Evolutionary conservation across 2,797 vertebrate species (phyloP).

Genomic region (Chrosomus eos): DNA sequence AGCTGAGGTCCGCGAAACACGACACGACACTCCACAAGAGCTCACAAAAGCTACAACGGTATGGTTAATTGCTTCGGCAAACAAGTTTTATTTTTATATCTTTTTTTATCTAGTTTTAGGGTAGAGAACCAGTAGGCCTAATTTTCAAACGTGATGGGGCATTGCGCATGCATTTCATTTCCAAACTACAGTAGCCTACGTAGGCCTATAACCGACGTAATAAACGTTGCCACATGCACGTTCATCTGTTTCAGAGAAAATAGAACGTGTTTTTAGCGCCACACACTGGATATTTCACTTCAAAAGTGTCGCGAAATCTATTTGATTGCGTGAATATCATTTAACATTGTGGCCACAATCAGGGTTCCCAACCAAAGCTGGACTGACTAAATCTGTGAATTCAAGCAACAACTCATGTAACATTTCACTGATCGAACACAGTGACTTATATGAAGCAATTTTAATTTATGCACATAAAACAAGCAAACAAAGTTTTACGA

Average conservation of each 20-base stretch:
- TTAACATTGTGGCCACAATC: neutral
- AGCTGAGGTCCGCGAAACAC: neutral
- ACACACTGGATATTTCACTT: neutral
- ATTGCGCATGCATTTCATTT: neutral
- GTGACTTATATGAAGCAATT: constrained; percentile 75
- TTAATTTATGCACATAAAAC: constrained; percentile 85
- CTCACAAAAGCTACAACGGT: neutral
- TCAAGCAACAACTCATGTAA: neutral
- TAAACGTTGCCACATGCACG: neutral
- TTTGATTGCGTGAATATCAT: neutral
- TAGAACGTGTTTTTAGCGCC: neutral
- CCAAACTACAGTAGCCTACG: neutral
- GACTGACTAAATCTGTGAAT: neutral
- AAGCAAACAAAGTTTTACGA: constrained; percentile 73
- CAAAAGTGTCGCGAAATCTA: neutral
- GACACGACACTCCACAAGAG: neutral
- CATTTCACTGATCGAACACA: constrained; percentile 54
- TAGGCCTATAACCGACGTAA: neutral
- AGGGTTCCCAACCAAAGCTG: neutral
- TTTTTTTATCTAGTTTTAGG: no score
- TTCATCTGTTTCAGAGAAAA: neutral
- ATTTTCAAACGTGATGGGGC: no score
- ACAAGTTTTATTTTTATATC: no score
- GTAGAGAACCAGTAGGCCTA: no score
- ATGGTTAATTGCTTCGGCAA: no score